Base-by-base conservation (phyloP, 1,140 invertebrate genomes). In the Heterodera carotae region DNA sequence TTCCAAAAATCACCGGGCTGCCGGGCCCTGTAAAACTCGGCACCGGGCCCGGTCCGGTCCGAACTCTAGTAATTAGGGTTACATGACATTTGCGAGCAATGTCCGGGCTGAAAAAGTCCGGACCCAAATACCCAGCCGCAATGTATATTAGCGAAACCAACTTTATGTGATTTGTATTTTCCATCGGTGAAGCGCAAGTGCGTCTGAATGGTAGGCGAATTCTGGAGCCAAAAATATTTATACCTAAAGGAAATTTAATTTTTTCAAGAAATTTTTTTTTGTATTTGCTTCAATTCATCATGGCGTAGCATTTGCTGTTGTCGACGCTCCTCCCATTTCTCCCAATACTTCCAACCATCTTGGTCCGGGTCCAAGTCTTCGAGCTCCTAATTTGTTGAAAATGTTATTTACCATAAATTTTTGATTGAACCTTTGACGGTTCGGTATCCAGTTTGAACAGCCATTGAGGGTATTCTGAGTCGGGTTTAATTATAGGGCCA, bases 311-410 rank as follows among this genome's bases (percentile, higher is more conserved):
- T 53, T 64, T 81, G 80, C 25, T 81, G 69, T 25, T 56, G 33
- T 56, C 70, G 60, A 8, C 80, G 80, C n/a, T 75, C 56, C 27
- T 76, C 62, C 29, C 73, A 76, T 33, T 73, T 72, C 62, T 62
- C 34, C 79, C 79, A 81, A 69, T 81, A 81, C 15, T 75, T 73
- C 80, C 80, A 81, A 3, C 80, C 80, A 59, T 81, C 66, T 8
- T 8, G 6, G 68, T 81, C 80, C 31, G 80, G 80, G 62, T 81
- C 79, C 80, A 81, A 56, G 33, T 81, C 80, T 36, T 81, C 80
- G 29, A 81, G 66, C 48, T 76, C 72, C 34, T 68, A 29, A 70
- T n/a, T 43, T 8, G 18, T 5, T 39, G 2, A 48, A 70, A 70
- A 25, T 25, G n/a, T 33, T 39, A n/a, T 22, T 56, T 22, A 53